Percentiles rank a stretch among this genome's conserved stretches.
Conservation (phyloP, 2,113 vertebrate genomes). For the Polyodon spathula region DNA sequence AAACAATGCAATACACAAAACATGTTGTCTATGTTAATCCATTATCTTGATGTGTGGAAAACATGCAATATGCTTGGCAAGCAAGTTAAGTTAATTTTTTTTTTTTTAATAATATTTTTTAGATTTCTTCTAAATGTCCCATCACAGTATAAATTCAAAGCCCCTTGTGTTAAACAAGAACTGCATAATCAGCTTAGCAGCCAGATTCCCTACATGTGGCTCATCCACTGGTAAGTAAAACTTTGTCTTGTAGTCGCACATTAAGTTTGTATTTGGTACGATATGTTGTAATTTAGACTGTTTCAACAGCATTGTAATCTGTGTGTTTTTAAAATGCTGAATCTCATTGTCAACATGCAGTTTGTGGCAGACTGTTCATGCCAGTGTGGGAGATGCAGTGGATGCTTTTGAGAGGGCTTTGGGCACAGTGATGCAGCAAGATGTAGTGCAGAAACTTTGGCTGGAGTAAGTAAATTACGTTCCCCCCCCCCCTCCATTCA, state of each 20-base stretch:
- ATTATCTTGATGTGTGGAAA: too few species aligned
- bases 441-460: slow-evolving; percentile 83
- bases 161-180: slow-evolving; percentile 57
- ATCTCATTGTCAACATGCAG: slow-evolving; percentile 47
- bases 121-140: slow-evolving; percentile 80
- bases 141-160: slow-evolving; percentile 57
- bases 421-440: slow-evolving; percentile 66
- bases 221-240: slow-evolving; percentile 77
- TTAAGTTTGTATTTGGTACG: neutral
- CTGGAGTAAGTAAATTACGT: slow-evolving; percentile 79
- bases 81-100: slow-evolving; percentile 11
- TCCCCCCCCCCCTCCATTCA: neutral
- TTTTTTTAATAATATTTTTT: slow-evolving; percentile 12
- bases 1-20: too few species aligned
- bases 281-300: too few species aligned
- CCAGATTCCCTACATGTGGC: slow-evolving; percentile 78
- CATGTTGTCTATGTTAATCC: too few species aligned
- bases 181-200: slow-evolving; percentile 59
- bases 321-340: neutral
- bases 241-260: neutral
- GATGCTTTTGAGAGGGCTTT: slow-evolving; percentile 85
- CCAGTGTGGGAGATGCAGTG: slow-evolving; percentile 58
- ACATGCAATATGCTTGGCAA: too few species aligned
- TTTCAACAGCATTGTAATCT: too few species aligned
- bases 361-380: slow-evolving; percentile 76